Evolutionary conservation across 1,140 invertebrate genomes (phyloP), one percentile per base, ranked within the genome.

Genomic region (Pogonomyrmex barbatus): DNA sequence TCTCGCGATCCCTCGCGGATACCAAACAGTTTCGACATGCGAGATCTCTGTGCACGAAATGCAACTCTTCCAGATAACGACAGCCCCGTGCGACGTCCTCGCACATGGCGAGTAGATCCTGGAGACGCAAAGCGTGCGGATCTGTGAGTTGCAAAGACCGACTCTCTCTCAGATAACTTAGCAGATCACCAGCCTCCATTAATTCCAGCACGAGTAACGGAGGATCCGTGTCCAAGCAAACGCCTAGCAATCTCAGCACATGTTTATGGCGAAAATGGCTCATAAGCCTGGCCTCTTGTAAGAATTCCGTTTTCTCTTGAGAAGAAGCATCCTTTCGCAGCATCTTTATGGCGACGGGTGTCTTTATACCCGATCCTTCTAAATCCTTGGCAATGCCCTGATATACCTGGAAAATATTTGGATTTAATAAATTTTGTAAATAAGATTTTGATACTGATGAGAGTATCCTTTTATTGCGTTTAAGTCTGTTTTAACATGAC

Each of bases 241-340:
- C 98, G 0, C 99, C 99, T 3, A 99, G 95, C 6, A 99, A 95
- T 90, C 98, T 96, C 6, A 99, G 95, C 52, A 99, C 99, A 93
- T 99, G 98, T 56, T 99, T 97, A 93, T 99, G 99, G 91, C 98
- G 98, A 92, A 99, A 99, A 91, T 99, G 98, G 84, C 98, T 98
- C 99, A 99, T 99, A 52, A 99, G 93, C 91, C 98, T 97, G 0
- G 99, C 99, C 95, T 99, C 99, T 95, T 99, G 99, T 9, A 99
- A 94, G 92, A 99, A 99, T 94, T 99, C 98, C 1, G 96, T 96
- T 92, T 99, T 99, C 93, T 99, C 98, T 89, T 97, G 96, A 45
- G 97, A 96, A 3, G 97, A 97, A n/a, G 98, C 98, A n/a, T 98
- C 98, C 95, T 99, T 99, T 36, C 98, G 96, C 52, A 99, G 95